These are phyloP conservation scores for Hesperophylax magnus DNA, from an alignment of 1,140 invertebrate genomes.

Conservation along the genomic window DNA sequence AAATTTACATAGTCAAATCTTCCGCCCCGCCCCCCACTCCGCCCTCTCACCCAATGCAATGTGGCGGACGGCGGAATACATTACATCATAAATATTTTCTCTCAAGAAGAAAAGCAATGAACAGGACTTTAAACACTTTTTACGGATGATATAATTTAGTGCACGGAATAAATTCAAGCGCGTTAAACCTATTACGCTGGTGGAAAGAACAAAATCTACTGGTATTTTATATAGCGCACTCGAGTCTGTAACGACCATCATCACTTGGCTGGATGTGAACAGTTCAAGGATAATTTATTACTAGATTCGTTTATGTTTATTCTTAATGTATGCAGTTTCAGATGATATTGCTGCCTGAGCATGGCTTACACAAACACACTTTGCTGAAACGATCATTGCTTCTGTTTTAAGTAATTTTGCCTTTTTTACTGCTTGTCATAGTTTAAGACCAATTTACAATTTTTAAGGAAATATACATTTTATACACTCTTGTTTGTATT, in stretches of 20 bases:
- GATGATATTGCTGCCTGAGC: not conserved
- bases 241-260: slow-evolving; percentile 6
- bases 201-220: slow-evolving; percentile 3
- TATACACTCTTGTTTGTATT: no score
- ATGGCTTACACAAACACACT: no score
- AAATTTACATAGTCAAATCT: slow-evolving; percentile 32
- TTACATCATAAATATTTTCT: slow-evolving; percentile 2
- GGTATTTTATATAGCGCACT: slow-evolving; percentile 12
- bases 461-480: no score
- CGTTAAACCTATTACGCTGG: slow-evolving; percentile 1
- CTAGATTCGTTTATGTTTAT: not conserved
- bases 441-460: no score
- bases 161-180: slow-evolving; percentile 22
- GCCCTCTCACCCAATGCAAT: not conserved
- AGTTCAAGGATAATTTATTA: slow-evolving; percentile 10
- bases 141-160: slow-evolving; percentile 45
- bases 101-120: slow-evolving; percentile 28
- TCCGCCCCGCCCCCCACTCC: not conserved
- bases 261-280: slow-evolving; percentile 3
- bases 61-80: not conserved
- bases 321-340: not conserved
- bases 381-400: no score
- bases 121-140: slow-evolving; percentile 24
- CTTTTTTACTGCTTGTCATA: no score
- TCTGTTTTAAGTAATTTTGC: no score